Conservation (phyloP, 2,113 vertebrate species). For the Gracilinanus agilis region DNA sequence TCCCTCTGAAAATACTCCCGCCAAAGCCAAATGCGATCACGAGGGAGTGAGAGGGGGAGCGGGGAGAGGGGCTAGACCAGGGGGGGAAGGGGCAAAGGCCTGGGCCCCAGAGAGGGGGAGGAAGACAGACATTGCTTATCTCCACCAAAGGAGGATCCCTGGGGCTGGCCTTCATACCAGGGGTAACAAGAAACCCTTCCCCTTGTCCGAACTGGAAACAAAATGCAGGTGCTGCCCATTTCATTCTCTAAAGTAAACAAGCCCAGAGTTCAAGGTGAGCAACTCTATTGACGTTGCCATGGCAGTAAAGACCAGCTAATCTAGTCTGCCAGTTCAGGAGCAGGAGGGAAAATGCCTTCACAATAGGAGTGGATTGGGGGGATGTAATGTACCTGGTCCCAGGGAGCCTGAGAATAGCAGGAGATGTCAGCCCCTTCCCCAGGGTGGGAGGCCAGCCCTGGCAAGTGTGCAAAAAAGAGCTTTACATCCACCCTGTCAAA, state of each 20-base stretch:
- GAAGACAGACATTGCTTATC: neutral
- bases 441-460: neutral
- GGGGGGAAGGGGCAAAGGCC: neutral
- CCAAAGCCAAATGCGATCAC: neutral
- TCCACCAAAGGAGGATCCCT: neutral
- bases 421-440: neutral
- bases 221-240: neutral
- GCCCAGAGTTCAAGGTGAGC: neutral
- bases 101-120: neutral
- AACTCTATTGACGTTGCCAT: neutral
- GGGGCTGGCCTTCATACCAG: neutral
- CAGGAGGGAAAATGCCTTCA: neutral
- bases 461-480: neutral
- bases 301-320: neutral
- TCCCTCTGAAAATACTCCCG: neutral
- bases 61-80: neutral
- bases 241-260: neutral
- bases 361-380: neutral
- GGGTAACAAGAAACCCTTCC: neutral
- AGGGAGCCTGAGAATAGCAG: neutral
- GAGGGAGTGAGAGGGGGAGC: neutral
- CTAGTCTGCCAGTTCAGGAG: neutral
- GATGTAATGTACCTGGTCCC: neutral
- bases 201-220: neutral
- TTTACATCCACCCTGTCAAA: neutral